These are phyloP conservation scores for Ictalurus furcatus DNA, from an alignment of 2,113 vertebrate genomes.

Conservation along the genomic window DNA sequence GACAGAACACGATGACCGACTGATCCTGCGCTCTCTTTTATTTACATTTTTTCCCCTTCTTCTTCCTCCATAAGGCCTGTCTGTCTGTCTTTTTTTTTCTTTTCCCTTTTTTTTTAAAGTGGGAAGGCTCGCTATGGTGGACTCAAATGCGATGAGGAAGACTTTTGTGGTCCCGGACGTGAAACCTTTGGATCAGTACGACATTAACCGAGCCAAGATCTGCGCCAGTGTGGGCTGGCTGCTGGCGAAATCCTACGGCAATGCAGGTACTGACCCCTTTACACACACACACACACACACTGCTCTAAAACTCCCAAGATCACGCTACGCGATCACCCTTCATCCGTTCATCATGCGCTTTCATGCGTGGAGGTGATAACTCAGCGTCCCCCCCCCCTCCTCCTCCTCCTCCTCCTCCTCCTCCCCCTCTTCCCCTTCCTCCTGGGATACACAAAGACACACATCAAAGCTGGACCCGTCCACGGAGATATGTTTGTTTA, in stretches of 20 bases:
- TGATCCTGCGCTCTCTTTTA: constrained; percentile 54
- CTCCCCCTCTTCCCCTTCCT: constrained; percentile 43
- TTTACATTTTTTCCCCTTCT: constrained; percentile 44
- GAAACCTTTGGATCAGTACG: constrained; percentile 88
- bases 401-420: no score
- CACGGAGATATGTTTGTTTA: constrained; percentile 44
- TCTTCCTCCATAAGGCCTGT: constrained; percentile 54
- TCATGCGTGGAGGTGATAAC: constrained; percentile 57
- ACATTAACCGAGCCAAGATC: constrained; percentile 82
- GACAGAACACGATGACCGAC: constrained; percentile 65
- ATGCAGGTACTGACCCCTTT: constrained; percentile 75
- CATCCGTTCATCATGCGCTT: constrained; percentile 9
- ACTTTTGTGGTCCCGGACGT: constrained; percentile 88
- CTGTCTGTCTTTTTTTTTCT: no score
- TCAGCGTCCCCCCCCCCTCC: constrained; percentile 65
- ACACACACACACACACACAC: not conserved
- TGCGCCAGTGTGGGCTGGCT: constrained; percentile 89
- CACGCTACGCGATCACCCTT: not conserved
- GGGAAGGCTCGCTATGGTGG: constrained; percentile 78
- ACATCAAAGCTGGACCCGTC: constrained; percentile 60
- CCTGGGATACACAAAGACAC: constrained; percentile 36
- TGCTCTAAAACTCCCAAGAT: not conserved
- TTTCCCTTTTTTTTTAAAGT: not conserved
- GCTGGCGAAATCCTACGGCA: constrained; percentile 83
- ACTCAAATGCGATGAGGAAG: constrained; percentile 82